Base-by-base conservation (phyloP, 1,140 invertebrate genomes). In the Diprion similis region DNA sequence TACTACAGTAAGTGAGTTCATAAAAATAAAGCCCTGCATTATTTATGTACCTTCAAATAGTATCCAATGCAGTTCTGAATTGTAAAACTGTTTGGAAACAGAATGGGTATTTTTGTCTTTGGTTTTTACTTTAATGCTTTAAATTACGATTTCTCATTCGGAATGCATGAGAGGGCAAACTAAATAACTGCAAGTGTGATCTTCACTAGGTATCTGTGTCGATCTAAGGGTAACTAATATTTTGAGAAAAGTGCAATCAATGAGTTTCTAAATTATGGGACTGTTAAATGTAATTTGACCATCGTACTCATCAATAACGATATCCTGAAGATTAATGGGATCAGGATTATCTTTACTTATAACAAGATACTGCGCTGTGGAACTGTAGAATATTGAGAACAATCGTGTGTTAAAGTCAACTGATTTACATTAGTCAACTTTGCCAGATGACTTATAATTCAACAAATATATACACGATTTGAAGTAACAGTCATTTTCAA, bases 261-360 rank as follows among this genome's bases (percentile, higher is more conserved):
- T 68, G 7, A 68, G 66, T 45, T 68, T 68, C 66, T 68, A 68
- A 68, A 68, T 10, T 45, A 45, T 10, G 66, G 18, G 66, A 68
- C 8, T 68, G 66, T 37, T 37, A 37, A 37, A 37, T 37, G 24
- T 37, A 37, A 37, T 37, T 37, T 37, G 1, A 37, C 24, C 24
- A 37, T 37, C 24, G 6, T 37, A 37, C 24, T 37, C 24, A 37
- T 37, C 24, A 37, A 37, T 37, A 37, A 37, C 24, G 2, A 37
- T 37, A 37, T 37, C 2, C 2, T 37, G 1, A 37, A 68, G 15
- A 13, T 11, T 11, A 11, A 13, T 18, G 13, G 10, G 37, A 45
- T 8, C 18, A 17, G 11, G 66, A 4, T 15, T 68, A 68, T 15
- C 37, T 11, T 68, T 17, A 7, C 7, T 68, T 10, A 19, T 17